Evolutionary conservation across 2,797 vertebrate species (phyloP).

Genomic region (Artibeus jamaicensis): DNA sequence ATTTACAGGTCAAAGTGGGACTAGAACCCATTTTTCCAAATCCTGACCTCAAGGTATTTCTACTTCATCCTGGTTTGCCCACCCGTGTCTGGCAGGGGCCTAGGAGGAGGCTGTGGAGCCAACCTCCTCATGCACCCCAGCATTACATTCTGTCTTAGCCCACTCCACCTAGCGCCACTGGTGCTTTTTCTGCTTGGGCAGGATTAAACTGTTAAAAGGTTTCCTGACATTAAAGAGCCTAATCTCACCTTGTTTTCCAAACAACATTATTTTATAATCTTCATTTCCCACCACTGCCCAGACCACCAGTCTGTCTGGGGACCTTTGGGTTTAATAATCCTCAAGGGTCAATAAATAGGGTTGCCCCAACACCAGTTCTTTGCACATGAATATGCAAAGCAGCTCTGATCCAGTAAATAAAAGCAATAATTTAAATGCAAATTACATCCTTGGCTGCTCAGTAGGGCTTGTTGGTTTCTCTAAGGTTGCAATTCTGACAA

Average conservation of each 20-base stretch:
- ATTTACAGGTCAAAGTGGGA: neutral
- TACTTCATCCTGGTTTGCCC: neutral
- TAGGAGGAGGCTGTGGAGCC: neutral
- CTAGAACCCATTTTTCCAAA: neutral
- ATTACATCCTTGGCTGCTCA: conserved; percentile 53
- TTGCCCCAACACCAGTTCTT: neutral
- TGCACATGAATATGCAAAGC: conserved; percentile 64
- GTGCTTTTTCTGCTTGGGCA: conserved; percentile 11
- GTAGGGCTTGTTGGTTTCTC: neutral
- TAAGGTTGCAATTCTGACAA: neutral
- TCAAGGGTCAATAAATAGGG: conserved; percentile 30
- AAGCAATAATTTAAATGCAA: conserved; percentile 76
- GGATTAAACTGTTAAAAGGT: conserved; percentile 29
- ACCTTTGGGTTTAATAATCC: neutral
- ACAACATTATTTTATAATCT: conserved; percentile 12
- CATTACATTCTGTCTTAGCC: neutral
- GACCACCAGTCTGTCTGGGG: neutral
- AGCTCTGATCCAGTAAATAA: conserved; percentile 67
- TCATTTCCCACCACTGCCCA: neutral
- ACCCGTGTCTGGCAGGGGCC: neutral
- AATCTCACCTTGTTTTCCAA: neutral
- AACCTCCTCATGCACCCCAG: neutral
- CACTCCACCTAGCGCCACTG: neutral
- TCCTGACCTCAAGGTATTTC: neutral
- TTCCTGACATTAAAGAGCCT: conserved; percentile 43